These are phyloP conservation scores for Hermaeophaga mercurialis DNA, from an alignment of 2,888 invertebrate genomes.

Conservation along the genomic window DNA sequence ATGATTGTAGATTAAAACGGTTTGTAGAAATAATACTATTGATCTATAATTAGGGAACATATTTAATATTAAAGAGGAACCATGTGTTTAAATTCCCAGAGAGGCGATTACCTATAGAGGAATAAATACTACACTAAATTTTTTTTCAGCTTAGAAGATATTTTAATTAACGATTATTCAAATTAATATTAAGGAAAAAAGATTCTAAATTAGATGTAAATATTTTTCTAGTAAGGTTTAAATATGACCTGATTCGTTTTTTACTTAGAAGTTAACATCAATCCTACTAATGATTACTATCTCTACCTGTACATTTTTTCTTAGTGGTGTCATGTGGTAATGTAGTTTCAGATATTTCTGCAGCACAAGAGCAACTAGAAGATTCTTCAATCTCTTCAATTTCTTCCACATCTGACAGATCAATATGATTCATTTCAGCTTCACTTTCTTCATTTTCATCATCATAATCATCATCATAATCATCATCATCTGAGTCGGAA, in stretches of 20 bases:
- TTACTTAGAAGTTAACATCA: too few species aligned
- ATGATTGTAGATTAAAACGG: too few species aligned
- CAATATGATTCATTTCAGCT: background rate
- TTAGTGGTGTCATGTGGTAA: background rate
- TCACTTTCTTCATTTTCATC: conserved; percentile 2
- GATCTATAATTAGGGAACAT: background rate
- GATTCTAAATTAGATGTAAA: too few species aligned
- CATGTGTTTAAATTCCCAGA: background rate
- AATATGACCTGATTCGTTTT: too few species aligned
- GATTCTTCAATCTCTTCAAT: background rate
- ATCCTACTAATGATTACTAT: too few species aligned
- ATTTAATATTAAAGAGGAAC: background rate
- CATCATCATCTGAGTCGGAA: background rate
- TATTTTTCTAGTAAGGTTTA: too few species aligned
- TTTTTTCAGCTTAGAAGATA: too few species aligned
- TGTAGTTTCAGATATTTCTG: background rate
- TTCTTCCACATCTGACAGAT: conserved; percentile 2
- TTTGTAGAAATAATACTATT: background rate
- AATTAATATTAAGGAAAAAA: too few species aligned
- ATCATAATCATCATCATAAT: too few species aligned
- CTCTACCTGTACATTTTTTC: background rate
- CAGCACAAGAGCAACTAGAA: conserved; percentile 3
- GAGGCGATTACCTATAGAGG: background rate
- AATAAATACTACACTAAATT: too few species aligned
- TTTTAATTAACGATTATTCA: too few species aligned